These are phyloP conservation scores for Hypotaenidia philippensis DNA, from an alignment of 2,797 vertebrate species.

Conservation along the genomic window DNA sequence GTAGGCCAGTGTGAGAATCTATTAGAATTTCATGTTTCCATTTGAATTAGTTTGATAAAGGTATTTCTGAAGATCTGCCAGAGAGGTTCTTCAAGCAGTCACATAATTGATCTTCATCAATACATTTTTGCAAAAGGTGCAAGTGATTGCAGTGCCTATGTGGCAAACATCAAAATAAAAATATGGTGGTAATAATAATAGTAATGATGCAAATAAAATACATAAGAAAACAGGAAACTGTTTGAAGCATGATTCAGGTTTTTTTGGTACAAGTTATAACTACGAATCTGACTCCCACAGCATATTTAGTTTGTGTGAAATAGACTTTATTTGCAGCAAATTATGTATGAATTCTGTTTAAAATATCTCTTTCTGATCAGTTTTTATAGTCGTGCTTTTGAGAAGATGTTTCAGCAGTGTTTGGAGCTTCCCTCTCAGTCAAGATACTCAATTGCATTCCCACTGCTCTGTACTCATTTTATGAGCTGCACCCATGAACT, in stretches of 20 bases:
- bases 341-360: neutral
- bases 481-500: constrained; percentile 99
- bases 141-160: neutral
- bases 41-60: neutral
- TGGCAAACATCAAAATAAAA: neutral
- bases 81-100: neutral
- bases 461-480: constrained; percentile 97
- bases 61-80: neutral
- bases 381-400: constrained; percentile 99
- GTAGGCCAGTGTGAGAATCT: neutral
- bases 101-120: neutral
- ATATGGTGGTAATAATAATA: neutral
- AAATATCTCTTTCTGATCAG: constrained; percentile 76
- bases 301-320: neutral
- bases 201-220: neutral
- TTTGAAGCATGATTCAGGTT: neutral
- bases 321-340: neutral
- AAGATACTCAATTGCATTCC: constrained; percentile 97
- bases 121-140: neutral
- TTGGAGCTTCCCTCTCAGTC: constrained; percentile 98
- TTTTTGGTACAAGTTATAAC: neutral
- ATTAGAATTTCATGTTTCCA: neutral
- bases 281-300: neutral
- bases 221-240: neutral
- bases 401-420: constrained; percentile 99